A percentile compares a stretch with the other conserved stretches of the same genome.
phyloP scores from a whole-genome alignment of 1,140 invertebrate genomes.

The Zaprionus tsacasi region DNA sequence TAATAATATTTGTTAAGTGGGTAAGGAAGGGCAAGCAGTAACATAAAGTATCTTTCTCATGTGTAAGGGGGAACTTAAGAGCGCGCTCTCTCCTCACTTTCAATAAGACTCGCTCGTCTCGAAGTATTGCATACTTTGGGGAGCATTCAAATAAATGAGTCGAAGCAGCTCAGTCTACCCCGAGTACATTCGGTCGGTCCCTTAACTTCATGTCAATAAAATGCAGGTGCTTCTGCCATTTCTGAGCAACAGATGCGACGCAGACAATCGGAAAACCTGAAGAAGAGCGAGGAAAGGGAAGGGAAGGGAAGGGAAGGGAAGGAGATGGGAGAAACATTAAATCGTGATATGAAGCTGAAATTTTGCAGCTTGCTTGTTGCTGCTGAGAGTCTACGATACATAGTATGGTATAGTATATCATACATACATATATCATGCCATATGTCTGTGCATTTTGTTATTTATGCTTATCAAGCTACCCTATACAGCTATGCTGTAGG shows the following conservation, averaged over 20 bases:
- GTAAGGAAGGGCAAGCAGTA: too few relatives aligned
- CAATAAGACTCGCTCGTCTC: background rate
- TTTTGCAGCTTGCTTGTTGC: background rate
- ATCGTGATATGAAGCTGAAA: background rate
- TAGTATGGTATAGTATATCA: background rate
- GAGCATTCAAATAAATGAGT: background rate
- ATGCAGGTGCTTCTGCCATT: slow-evolving; percentile 4
- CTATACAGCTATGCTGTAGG: background rate
- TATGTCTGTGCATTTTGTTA: background rate
- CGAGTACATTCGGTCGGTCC: background rate
- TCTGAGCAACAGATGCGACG: slow-evolving; percentile 1
- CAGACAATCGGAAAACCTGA: background rate
- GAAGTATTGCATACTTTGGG: slow-evolving; percentile 7
- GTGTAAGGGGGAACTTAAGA: too few relatives aligned
- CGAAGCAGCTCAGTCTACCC: background rate
- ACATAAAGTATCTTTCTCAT: too few relatives aligned
- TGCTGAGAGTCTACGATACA: background rate
- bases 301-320: background rate
- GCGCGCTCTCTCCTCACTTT: background rate
- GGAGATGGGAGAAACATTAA: background rate
- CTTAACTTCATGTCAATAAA: background rate
- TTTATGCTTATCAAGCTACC: background rate
- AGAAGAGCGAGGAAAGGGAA: too few relatives aligned
- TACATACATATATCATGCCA: background rate
- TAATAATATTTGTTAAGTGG: too few relatives aligned